A percentile compares a stretch with the other conserved stretches of the same genome.
Conservation (phyloP, 1,140 invertebrate genomes). For the Aphis craccivora region DNA sequence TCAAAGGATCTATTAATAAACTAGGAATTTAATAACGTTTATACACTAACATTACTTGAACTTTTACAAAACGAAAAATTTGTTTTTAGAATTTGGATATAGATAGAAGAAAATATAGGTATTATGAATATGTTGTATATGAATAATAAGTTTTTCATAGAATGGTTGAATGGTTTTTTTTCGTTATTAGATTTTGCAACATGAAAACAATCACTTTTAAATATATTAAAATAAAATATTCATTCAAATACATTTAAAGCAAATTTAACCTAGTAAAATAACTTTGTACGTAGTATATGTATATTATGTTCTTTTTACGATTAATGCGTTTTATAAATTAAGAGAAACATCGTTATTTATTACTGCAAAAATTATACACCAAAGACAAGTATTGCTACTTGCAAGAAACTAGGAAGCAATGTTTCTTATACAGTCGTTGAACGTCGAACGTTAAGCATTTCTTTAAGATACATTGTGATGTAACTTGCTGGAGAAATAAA, state of each 20-base stretch:
- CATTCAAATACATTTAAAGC: neutral
- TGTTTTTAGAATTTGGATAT: neutral
- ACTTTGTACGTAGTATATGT: neutral
- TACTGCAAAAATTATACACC: neutral
- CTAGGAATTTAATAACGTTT: neutral
- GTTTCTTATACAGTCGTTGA: neutral
- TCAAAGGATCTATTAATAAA: neutral
- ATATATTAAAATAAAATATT: neutral
- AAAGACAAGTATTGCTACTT: neutral
- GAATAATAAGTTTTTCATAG: neutral
- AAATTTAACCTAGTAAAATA: neutral
- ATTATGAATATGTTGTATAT: neutral
- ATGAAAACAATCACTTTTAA: neutral
- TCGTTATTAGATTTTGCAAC: neutral
- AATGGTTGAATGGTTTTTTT: neutral
- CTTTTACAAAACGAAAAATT: neutral
- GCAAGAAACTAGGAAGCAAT: neutral
- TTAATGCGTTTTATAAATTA: neutral
- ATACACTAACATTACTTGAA: neutral
- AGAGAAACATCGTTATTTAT: neutral
- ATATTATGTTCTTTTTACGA: neutral
- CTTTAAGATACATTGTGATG: neutral
- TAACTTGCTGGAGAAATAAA: neutral
- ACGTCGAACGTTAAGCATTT: neutral
- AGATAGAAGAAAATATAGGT: neutral